Percentiles rank a stretch among this genome's conserved stretches.
These are phyloP conservation scores for Hydrotaea diabolus DNA, from an alignment of 2,888 invertebrate genomes.

Conservation along the genomic window DNA sequence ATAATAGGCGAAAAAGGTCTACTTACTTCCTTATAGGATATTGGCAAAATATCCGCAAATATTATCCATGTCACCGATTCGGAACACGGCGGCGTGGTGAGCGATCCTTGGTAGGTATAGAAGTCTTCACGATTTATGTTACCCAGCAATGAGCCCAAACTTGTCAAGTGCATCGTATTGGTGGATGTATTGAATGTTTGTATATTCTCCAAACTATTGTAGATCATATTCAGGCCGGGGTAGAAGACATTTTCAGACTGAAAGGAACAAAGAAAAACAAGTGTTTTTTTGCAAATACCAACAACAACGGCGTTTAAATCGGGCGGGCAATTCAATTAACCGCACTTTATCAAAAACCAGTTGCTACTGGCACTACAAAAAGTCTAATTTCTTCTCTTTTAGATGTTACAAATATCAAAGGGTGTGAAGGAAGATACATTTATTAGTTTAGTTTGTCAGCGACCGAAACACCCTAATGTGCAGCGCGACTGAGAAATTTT, in stretches of 20 bases:
- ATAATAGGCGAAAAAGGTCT: not conserved
- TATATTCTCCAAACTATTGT: constrained; percentile 70
- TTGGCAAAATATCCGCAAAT: constrained; percentile 82
- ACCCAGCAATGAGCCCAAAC: constrained; percentile 74
- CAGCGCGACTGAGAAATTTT: too few species aligned
- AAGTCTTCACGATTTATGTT: constrained; percentile 74
- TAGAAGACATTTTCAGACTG: constrained; percentile 70
- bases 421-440: too few species aligned
- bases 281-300: too few species aligned
- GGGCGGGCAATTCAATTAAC: too few species aligned
- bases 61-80: constrained; percentile 88
- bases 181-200: constrained; percentile 72
- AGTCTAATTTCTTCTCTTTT: too few species aligned
- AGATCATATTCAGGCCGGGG: constrained; percentile 73
- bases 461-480: too few species aligned
- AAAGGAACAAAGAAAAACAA: not conserved
- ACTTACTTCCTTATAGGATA: constrained; percentile 75
- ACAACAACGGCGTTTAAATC: too few species aligned
- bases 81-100: constrained; percentile 88
- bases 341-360: too few species aligned
- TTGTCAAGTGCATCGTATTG: constrained; percentile 69
- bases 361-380: too few species aligned
- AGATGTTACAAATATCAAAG: too few species aligned
- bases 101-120: constrained; percentile 83
- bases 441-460: too few species aligned